These are phyloP conservation scores for Drosophila infuscata DNA, from an alignment of 2,888 invertebrate species.

Conservation along the genomic window DNA sequence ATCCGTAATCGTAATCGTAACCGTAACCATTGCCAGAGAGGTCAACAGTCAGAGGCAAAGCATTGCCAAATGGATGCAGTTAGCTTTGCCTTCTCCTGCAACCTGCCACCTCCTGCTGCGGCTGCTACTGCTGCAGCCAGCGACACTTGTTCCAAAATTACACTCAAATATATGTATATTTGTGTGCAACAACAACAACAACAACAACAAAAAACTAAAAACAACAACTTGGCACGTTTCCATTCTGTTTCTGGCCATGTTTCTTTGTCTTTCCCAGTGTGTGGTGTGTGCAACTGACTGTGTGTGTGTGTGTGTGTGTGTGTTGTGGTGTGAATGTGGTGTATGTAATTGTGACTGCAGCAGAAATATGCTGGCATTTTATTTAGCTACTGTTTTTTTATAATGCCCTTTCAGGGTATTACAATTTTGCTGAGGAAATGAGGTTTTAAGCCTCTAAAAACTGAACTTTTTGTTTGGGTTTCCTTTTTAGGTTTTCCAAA, in stretches of 20 bases:
- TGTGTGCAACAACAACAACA: conserved; percentile 15
- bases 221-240: conserved; percentile 76
- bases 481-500: not conserved
- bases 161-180: conserved; percentile 39
- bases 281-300: conserved; percentile 13
- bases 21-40: conserved; percentile 33
- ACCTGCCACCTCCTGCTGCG: not conserved
- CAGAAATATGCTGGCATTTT: conserved; percentile 39
- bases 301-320: conserved; percentile 18
- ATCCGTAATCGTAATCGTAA: conserved; percentile 7
- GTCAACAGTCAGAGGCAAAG: conserved; percentile 50
- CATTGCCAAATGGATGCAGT: conserved; percentile 40
- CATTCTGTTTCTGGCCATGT: conserved; percentile 71
- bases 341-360: conserved; percentile 29
- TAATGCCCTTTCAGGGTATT: not conserved
- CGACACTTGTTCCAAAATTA: conserved; percentile 77
- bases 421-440: not conserved
- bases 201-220: conserved; percentile 30
- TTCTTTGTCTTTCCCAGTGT: conserved; percentile 38
- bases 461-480: not conserved
- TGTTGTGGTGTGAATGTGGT: conserved; percentile 22
- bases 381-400: conserved; percentile 27
- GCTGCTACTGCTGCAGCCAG: conserved; percentile 27
- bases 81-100: not conserved
- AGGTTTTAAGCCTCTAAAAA: not conserved